phyloP scores from a whole-genome alignment of 2,888 invertebrate species.

The Hartigia nigra region DNA sequence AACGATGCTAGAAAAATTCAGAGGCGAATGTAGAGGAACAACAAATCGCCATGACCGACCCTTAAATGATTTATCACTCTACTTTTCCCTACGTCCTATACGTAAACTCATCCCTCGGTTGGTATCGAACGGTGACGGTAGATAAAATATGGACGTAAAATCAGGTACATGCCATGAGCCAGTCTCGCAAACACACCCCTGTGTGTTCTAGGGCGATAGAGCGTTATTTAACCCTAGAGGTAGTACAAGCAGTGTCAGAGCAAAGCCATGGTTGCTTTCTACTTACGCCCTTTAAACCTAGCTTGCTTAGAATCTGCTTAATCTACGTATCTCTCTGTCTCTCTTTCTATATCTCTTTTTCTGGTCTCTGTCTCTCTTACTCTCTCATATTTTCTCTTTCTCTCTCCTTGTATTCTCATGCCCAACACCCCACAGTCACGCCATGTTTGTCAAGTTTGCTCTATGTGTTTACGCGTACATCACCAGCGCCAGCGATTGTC shows the following conservation, averaged over 20 bases:
- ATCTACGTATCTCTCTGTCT: not conserved
- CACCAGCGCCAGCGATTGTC: not conserved
- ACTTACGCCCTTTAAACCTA: constrained; percentile 20
- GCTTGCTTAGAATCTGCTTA: constrained; percentile 30
- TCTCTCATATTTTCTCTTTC: constrained; percentile 34
- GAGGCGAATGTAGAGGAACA: not conserved
- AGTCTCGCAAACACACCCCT: not conserved
- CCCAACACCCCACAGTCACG: constrained; percentile 52
- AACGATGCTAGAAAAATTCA: not conserved
- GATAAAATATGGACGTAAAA: constrained; percentile 12
- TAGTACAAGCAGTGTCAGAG: constrained; percentile 2
- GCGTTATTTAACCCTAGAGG: not conserved
- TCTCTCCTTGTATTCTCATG: constrained; percentile 42
- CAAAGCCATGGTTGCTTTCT: constrained; percentile 17
- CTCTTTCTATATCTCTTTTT: constrained; percentile 23
- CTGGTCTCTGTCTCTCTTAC: constrained; percentile 10
- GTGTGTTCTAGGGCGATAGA: constrained; percentile 8
- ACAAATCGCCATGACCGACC: not conserved
- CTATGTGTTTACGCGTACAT: constrained; percentile 32
- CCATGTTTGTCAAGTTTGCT: constrained; percentile 49
- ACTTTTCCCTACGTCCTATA: not conserved
- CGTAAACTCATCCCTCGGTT: not conserved
- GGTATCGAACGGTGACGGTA: not conserved
- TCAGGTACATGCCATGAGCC: constrained; percentile 4
- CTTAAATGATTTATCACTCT: constrained; percentile 2